Evolutionary conservation across 2,888 invertebrate species (phyloP).

Genomic region (Eucera pruinosa): DNA sequence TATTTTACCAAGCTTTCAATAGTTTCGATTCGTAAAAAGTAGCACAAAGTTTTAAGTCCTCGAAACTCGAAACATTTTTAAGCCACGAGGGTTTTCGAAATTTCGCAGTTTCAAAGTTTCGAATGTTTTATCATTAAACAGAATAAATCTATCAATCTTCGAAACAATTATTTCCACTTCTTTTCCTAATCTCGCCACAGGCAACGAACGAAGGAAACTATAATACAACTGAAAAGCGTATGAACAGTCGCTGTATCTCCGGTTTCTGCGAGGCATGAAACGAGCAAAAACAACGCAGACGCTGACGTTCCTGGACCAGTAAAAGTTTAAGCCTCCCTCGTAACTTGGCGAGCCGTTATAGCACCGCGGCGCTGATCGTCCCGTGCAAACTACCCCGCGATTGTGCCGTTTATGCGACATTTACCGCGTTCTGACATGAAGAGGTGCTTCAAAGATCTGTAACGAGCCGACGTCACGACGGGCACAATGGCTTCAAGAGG

Average conservation of each 20-base stretch:
- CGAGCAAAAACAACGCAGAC: slow-evolving; percentile 77
- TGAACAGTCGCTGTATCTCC: background rate
- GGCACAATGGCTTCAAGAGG: slow-evolving; percentile 40
- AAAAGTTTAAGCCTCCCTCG: slow-evolving; percentile 80
- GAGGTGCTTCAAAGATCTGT: slow-evolving; percentile 48
- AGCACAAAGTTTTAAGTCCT: too few species aligned
- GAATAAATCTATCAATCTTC: too few species aligned
- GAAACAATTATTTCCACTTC: too few species aligned
- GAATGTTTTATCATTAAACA: too few species aligned
- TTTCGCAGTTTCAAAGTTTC: too few species aligned
- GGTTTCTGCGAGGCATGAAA: background rate
- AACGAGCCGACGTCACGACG: slow-evolving; percentile 51
- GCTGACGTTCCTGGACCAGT: slow-evolving; percentile 77
- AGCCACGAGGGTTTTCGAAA: too few species aligned
- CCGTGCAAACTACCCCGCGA: slow-evolving; percentile 72
- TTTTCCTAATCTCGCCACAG: background rate
- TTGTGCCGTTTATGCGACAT: slow-evolving; percentile 75
- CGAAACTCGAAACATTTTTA: too few species aligned
- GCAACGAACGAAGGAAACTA: background rate
- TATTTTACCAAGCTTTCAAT: too few species aligned
- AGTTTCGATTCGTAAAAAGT: too few species aligned
- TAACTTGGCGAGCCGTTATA: slow-evolving; percentile 76
- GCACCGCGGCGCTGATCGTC: slow-evolving; percentile 77
- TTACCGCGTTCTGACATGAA: slow-evolving; percentile 55
- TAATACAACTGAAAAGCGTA: background rate